Evolutionary conservation across 1,140 invertebrate species (phyloP).

Genomic region (Brachionus sp.): DNA sequence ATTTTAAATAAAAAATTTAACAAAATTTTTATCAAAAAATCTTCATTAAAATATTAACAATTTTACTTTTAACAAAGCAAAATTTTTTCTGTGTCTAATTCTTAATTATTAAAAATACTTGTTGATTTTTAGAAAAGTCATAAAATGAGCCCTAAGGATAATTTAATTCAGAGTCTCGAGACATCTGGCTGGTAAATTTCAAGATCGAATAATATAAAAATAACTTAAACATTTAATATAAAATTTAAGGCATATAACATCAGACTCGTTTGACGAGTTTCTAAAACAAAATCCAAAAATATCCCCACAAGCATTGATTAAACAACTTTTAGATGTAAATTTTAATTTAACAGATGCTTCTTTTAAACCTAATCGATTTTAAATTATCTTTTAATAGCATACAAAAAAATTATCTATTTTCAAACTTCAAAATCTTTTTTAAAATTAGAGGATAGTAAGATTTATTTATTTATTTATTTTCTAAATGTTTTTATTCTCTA

Average conservation of each 20-base stretch:
- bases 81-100: not conserved
- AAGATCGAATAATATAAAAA: not conserved
- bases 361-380: not conserved
- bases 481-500: too few species aligned
- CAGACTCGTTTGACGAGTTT: not conserved
- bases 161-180: not conserved
- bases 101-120: not conserved
- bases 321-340: slow-evolving; percentile 24
- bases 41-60: not conserved
- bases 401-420: too few species aligned
- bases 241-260: not conserved
- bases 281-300: not conserved
- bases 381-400: too few species aligned
- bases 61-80: slow-evolving; percentile 31
- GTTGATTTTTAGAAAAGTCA: not conserved
- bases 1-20: not conserved
- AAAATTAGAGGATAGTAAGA: too few species aligned
- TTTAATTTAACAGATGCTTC: not conserved
- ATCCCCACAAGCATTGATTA: not conserved
- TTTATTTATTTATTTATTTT: too few species aligned
- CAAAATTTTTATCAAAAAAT: not conserved
- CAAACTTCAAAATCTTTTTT: too few species aligned
- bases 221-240: not conserved
- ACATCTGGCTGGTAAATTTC: not conserved
- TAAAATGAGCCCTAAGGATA: slow-evolving; percentile 1